A percentile compares a stretch with the other conserved stretches of the same genome.
Conservation (phyloP, 2,113 vertebrate genomes). For the Pampusana beccarii region DNA sequence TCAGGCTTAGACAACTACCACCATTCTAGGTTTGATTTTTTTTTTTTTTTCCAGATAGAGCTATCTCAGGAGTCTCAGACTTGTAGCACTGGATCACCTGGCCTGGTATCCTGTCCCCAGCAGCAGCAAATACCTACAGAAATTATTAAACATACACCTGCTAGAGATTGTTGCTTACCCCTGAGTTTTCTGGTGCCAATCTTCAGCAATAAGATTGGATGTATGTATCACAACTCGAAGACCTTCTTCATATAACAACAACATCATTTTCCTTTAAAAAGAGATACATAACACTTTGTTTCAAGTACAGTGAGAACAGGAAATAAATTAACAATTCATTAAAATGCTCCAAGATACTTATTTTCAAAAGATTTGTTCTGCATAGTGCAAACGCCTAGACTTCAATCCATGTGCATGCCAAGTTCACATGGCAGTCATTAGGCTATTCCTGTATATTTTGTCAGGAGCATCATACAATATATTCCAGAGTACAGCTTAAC, state of each 20-base stretch:
- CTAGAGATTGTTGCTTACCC: slow-evolving; percentile 77
- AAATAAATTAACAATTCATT: not conserved
- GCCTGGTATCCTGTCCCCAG: not conserved
- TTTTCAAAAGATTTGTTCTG: not conserved
- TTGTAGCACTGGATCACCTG: not conserved
- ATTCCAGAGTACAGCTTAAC: not conserved
- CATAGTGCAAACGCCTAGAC: not conserved
- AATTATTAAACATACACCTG: not conserved
- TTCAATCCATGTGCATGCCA: not conserved
- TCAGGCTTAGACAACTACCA: not conserved
- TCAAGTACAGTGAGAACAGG: not conserved
- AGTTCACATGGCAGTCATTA: not conserved
- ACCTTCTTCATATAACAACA: slow-evolving; percentile 93
- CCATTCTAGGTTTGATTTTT: not conserved
- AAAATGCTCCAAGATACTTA: not conserved
- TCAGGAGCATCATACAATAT: not conserved
- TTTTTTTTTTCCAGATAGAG: not conserved
- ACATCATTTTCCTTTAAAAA: slow-evolving; percentile 93
- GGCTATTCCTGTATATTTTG: not conserved
- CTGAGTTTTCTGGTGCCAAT: slow-evolving; percentile 99
- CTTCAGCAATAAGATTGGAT: slow-evolving; percentile 92
- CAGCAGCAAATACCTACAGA: not conserved
- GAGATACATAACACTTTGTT: not conserved
- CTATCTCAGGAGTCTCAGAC: not conserved
- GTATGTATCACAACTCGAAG: slow-evolving; percentile 94